Evolutionary conservation across 2,888 invertebrate genomes (phyloP), one percentile per base, ranked within the genome.

Genomic region (Antheraea yamamai): DNA sequence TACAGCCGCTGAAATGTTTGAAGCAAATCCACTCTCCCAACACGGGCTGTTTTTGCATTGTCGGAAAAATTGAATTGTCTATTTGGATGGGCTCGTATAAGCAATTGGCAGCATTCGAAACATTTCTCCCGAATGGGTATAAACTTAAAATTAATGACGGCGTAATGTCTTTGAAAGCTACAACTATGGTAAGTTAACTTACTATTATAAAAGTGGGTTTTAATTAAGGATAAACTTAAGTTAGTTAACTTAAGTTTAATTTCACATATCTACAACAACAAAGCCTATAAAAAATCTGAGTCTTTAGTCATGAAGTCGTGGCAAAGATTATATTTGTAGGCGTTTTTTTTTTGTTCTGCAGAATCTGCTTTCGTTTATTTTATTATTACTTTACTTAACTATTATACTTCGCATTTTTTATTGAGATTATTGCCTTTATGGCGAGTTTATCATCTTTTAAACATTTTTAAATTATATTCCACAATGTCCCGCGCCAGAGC

Each of bases 1-100:
- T 87, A n/a, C 81, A 95, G 95, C 95, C 94, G 20, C 73, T 91
- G 52, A 91, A 88, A 80, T 96, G 96, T 78, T 78, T 83, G 0
- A 95, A 94, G 71, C 90, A 95, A 81, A 72, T 91, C 81, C 86
- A 83, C 75, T 80, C 92, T 1, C 71, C 82, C 81, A 73, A 85
- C 0, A 78, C 78, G 4, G 81, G 79, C 20, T 94, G 93, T 75
- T 81, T 79, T 51, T 94, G 94, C 73, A 84, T 91, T 0, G 86
- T 87, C 52, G 93, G 88, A 0, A 93, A 92, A 80, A 79, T 92
- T 0, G 94, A 94, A 71, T 61, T 93, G 23, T 75, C 89, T 0
- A 10, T 88, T 2, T 94, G 93, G 94, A 88, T 92, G 89, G 92
- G 93, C 0, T 74, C 87, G 0, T 89, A 84, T 75, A 81, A 86